Conservation (phyloP, 2,797 vertebrate species). For the Sebastes aleutianus region DNA sequence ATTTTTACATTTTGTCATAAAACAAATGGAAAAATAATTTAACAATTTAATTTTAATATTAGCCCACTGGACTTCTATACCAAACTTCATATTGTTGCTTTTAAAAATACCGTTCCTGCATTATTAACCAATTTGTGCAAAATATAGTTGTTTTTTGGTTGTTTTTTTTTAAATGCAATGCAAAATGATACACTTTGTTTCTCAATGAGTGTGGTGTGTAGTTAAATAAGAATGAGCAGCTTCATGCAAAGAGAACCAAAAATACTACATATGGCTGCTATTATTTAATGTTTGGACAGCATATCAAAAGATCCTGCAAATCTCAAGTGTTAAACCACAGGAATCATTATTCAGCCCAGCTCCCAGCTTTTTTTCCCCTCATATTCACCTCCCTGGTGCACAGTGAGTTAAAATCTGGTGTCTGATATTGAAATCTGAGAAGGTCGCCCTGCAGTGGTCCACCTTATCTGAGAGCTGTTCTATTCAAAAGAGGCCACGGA, state of each 20-base stretch:
- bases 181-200: background rate
- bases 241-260: background rate
- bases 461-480: slow-evolving; percentile 57
- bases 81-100: background rate
- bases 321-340: slow-evolving; percentile 6
- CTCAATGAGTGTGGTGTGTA: background rate
- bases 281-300: slow-evolving; percentile 18
- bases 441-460: slow-evolving; percentile 52
- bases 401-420: slow-evolving; percentile 54
- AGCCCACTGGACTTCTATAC: background rate
- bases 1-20: background rate
- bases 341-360: slow-evolving; percentile 7
- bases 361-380: background rate
- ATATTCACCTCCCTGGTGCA: slow-evolving; percentile 6
- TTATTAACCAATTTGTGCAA: background rate
- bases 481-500: slow-evolving; percentile 69
- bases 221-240: background rate
- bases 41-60: background rate
- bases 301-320: slow-evolving; percentile 26
- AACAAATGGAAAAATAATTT: background rate
- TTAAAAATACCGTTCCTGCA: background rate
- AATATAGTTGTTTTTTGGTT: background rate
- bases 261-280: background rate
- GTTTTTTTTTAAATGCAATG: background rate
- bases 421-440: slow-evolving; percentile 69